Evolutionary conservation across 2,113 vertebrate genomes (phyloP).

Genomic region (Natator depressus): DNA sequence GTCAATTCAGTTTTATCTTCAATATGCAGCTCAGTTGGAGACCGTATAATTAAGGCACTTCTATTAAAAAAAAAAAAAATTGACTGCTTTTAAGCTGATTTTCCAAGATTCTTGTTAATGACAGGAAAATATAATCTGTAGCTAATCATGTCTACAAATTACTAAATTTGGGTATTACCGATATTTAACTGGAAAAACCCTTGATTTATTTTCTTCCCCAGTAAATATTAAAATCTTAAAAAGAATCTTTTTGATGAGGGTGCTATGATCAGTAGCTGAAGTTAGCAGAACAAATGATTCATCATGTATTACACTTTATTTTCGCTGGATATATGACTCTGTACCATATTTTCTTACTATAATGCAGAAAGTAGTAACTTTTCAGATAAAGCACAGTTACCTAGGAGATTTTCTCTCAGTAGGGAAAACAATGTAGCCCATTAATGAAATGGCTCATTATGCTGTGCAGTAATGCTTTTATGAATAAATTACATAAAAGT

Average conservation of each 20-base stretch:
- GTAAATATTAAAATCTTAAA: neutral
- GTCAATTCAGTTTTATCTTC: neutral
- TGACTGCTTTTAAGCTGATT: neutral
- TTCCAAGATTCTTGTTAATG: neutral
- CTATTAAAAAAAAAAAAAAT: neutral
- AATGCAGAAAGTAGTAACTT: neutral
- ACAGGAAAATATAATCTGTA: neutral
- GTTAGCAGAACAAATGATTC: neutral
- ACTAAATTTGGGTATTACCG: neutral
- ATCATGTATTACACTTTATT: neutral
- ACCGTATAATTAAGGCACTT: neutral
- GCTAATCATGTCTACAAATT: neutral
- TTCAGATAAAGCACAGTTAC: neutral
- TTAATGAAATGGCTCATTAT: neutral
- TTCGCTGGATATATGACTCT: neutral
- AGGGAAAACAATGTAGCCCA: neutral
- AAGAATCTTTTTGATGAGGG: neutral
- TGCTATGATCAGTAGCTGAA: constrained; percentile 29
- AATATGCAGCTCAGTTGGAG: neutral
- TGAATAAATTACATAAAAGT: neutral
- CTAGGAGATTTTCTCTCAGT: neutral
- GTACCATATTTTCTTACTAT: neutral
- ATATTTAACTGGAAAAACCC: neutral
- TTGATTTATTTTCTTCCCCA: neutral
- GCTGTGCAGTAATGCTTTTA: neutral